Conservation (phyloP, 2,888 invertebrate genomes). For the Vandiemenella viatica region DNA sequence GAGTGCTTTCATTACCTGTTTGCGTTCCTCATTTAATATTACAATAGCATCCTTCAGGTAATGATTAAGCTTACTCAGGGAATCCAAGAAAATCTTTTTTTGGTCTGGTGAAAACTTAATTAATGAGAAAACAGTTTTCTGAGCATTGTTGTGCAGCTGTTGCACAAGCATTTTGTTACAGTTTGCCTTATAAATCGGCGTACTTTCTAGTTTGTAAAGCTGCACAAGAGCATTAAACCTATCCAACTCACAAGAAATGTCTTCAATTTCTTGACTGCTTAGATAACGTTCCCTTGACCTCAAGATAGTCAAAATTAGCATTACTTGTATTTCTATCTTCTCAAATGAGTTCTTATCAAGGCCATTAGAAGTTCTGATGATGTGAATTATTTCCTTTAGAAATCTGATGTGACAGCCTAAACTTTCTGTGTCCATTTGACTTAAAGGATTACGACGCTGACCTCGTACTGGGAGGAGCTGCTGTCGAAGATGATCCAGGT, state of each 20-base stretch:
- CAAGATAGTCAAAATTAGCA: not conserved
- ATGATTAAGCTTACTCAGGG: constrained; percentile 16
- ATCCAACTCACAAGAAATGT: constrained; percentile 8
- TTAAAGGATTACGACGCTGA: not conserved
- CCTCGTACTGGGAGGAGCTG: not conserved
- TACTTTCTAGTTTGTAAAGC: not conserved
- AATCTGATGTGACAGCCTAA: constrained; percentile 1
- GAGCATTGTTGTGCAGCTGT: constrained; percentile 4
- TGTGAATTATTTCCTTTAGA: not conserved
- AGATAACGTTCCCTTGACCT: not conserved
- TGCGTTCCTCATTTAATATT: constrained; percentile 33
- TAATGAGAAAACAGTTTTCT: constrained; percentile 13
- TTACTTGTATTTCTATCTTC: not conserved
- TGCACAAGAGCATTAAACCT: constrained; percentile 4
- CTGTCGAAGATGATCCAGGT: no score
- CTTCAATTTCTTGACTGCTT: constrained; percentile 8
- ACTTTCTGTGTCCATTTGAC: constrained; percentile 1
- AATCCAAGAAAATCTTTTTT: constrained; percentile 16
- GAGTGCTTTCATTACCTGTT: constrained; percentile 40
- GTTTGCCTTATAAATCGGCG: not conserved
- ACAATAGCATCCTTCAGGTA: constrained; percentile 16
- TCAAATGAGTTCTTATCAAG: not conserved
- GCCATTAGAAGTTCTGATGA: not conserved
- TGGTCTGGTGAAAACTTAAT: constrained; percentile 14
- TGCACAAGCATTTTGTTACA: constrained; percentile 2